Evolutionary conservation across 2,888 invertebrate species (phyloP).

Genomic region (Philereme vetulata): DNA sequence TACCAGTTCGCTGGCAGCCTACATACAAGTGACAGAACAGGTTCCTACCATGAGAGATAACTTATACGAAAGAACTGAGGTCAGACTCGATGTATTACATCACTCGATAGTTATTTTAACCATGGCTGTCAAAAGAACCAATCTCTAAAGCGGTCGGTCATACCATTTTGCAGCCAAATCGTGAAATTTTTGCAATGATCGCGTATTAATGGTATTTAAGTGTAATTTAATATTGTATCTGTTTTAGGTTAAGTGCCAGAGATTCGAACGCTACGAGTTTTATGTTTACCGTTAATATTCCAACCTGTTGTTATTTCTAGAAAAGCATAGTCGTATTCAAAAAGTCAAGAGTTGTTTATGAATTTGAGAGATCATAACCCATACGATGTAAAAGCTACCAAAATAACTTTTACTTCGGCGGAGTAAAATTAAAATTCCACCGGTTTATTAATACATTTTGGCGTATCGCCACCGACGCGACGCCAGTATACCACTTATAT

Average conservation of each 20-base stretch:
- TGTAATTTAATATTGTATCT: slow-evolving; percentile 1
- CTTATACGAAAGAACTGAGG: slow-evolving; percentile 54
- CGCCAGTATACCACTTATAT: slow-evolving; percentile 44
- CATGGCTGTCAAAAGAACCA: slow-evolving; percentile 37
- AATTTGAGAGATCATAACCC: slow-evolving; percentile 21
- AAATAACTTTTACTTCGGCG: slow-evolving; percentile 59
- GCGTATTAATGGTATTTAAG: slow-evolving; percentile 7
- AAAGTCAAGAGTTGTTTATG: slow-evolving; percentile 1
- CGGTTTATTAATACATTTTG: slow-evolving; percentile 73
- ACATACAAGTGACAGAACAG: slow-evolving; percentile 54
- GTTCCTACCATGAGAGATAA: slow-evolving; percentile 58
- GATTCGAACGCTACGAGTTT: background rate
- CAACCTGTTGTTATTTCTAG: slow-evolving; percentile 4
- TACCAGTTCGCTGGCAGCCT: slow-evolving; percentile 40
- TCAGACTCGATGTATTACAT: slow-evolving; percentile 60
- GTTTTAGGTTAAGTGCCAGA: background rate
- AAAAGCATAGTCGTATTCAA: background rate
- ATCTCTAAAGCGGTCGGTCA: background rate
- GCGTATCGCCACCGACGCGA: slow-evolving; percentile 65
- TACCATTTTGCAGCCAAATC: slow-evolving; percentile 11
- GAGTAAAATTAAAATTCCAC: slow-evolving; percentile 66
- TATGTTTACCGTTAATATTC: background rate
- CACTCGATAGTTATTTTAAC: slow-evolving; percentile 51
- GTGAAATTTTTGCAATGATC: slow-evolving; percentile 8
- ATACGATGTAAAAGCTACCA: slow-evolving; percentile 33